Evolutionary conservation across 1,140 invertebrate genomes (phyloP).

Genomic region (Microplitis mediator): DNA sequence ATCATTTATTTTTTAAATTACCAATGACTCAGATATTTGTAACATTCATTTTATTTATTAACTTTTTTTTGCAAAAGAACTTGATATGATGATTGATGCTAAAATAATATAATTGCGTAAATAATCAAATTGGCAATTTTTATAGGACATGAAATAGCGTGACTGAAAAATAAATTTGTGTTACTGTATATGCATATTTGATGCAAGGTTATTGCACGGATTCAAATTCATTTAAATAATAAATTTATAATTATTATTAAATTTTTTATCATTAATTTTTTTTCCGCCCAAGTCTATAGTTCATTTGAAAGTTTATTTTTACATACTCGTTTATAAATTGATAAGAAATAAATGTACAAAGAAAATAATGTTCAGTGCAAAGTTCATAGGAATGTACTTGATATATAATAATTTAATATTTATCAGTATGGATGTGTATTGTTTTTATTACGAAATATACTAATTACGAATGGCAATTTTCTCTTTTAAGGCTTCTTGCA

Average conservation of each 20-base stretch:
- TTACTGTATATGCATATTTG: conserved; percentile 3
- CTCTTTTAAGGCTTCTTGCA: conserved; percentile 6
- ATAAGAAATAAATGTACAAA: background rate
- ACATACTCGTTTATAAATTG: background rate
- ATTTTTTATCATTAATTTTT: background rate
- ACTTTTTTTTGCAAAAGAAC: background rate
- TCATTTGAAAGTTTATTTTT: background rate
- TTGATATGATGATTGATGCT: background rate
- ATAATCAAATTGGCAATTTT: conserved; percentile 1
- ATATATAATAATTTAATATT: too few species aligned
- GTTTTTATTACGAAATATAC: conserved; percentile 2
- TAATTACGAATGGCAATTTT: conserved; percentile 9
- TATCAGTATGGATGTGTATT: background rate
- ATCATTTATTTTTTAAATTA: too few species aligned
- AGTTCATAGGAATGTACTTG: too few species aligned
- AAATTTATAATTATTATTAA: background rate
- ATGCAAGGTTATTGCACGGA: conserved; percentile 9
- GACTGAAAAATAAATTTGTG: conserved; percentile 11
- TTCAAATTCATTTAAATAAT: background rate
- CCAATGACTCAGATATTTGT: too few species aligned
- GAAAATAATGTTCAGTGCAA: too few species aligned
- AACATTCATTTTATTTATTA: background rate
- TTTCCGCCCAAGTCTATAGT: background rate
- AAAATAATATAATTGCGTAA: conserved; percentile 11
- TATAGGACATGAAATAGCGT: conserved; percentile 9